Percentiles rank a stretch among this genome's conserved stretches.
Conservation (phyloP, 1,140 invertebrate species). For the Danaus plexippus region DNA sequence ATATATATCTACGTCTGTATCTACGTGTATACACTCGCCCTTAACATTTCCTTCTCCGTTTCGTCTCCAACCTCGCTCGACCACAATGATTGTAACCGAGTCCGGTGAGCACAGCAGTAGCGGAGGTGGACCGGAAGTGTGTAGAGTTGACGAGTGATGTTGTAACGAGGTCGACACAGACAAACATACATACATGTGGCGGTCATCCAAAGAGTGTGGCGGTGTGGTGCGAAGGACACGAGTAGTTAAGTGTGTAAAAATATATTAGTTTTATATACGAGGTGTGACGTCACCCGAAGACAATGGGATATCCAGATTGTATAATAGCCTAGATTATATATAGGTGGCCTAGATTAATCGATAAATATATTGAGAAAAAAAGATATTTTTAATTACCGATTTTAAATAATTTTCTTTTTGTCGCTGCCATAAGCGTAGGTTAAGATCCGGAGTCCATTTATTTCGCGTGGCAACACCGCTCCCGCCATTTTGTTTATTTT, state of each 20-base stretch:
- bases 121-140: too few species aligned
- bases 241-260: conserved; percentile 52
- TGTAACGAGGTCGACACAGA: conserved; percentile 9
- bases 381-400: conserved; percentile 68
- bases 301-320: conserved; percentile 38
- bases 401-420: conserved; percentile 39
- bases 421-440: conserved; percentile 61
- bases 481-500: conserved; percentile 10
- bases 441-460: conserved; percentile 41
- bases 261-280: conserved; percentile 26
- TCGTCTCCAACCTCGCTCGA: too few species aligned
- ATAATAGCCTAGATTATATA: conserved; percentile 50
- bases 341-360: conserved; percentile 40
- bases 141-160: not conserved
- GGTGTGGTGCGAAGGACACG: conserved; percentile 41
- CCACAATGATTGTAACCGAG: too few species aligned
- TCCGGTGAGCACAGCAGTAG: not conserved
- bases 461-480: conserved; percentile 31
- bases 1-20: too few species aligned
- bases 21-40: too few species aligned
- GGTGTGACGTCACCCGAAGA: conserved; percentile 31
- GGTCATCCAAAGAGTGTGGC: conserved; percentile 27
- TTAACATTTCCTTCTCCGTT: too few species aligned
- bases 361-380: conserved; percentile 43
- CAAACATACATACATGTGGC: conserved; percentile 8